Evolutionary conservation across 37 sponge, comb jelly and placozoan genomes (phyloP), one percentile per base, ranked within the genome.

Genomic region (Amphimedon queenslandica): DNA sequence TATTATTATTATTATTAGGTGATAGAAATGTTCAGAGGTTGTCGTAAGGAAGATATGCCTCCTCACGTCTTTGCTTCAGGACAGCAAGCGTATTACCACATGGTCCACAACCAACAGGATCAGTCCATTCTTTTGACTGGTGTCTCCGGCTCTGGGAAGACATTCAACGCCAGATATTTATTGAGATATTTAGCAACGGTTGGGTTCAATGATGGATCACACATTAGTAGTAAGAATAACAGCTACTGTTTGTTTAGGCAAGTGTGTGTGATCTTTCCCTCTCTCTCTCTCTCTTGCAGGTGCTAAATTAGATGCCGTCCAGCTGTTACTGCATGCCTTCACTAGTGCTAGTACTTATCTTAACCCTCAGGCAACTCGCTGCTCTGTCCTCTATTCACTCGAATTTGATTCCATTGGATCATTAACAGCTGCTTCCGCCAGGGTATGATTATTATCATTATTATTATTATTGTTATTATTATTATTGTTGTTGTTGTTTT

Each of bases 61-160:
- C 96, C 96, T 21, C 99, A 98, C 76, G 82, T 94, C 53, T 98
- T 90, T 82, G 87, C 96, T 36, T 78, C 82, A 11, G 96, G 92
- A 1, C 93, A 98, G 77, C 84, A 84, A 56, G 99, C 99, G 57
- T 94, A 98, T 71, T 63, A 76, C 55, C 70, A 83, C 80, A 92
- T 98, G 93, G 58, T 92, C 71, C 72, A 76, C 31, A 81, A 85
- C 0, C 78, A 82, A 36, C 72, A 51, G 28, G 96, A 98, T 83
- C 99, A 98, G 84, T 86, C 96, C 29, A 67, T 98, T 28, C 79
- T 98, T 58, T 72, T 94, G 66, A 88, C 89, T 88, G 99, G 99
- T 0, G 79, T 88, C 29, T 81, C 83, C 13, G 99, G 99, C 5
- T 86, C 96, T 1, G 99, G 99, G 3, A 98, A 98, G 84, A 88